Base-by-base conservation (phyloP, 1,140 invertebrate genomes). In the Drosophila azteca region DNA sequence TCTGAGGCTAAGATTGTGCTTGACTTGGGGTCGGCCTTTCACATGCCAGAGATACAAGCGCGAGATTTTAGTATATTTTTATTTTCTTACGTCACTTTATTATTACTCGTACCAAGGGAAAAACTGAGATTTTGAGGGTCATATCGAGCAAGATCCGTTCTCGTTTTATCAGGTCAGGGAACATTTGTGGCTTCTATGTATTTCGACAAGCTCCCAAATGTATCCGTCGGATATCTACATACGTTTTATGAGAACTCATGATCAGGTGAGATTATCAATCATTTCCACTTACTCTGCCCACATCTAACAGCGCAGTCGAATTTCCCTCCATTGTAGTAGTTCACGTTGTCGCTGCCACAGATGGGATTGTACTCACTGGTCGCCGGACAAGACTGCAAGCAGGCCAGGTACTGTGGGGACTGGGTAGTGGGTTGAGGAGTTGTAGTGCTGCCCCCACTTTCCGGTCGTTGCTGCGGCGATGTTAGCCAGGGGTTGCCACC, bases 311-410 rank as follows among this genome's bases (percentile, higher is more conserved):
- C 94, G 78, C 95, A 96, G 4, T 90, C 60, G 13, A 96, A 84
- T 48, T 75, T 91, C 45, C 93, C 93, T 6, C 80, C 75, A 87
- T 96, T 96, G 5, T 79, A 79, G 77, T 96, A 96, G 2, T 93
- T 94, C 4, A 93, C 79, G 5, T 92, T 91, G 75, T 96, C 94
- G 1, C 93, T 92, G 17, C 95, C 95, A 81, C 96, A 96, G 2
- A 96, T 93, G 24, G 96, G 95, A 89, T 94, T 94, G 75, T 95
- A 95, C 77, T 95, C 93, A 0, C 91, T 83, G 8, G 95, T 95
- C 0, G 91, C 85, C 24, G 73, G 83, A 51, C 90, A 91, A 3
- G 53, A 35, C 13, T 78, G 73, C 7, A 91, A 20, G 39, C 90
- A 91, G n/a, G 69, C 53, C 48, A 77, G 43, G 41, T 70, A 77